Evolutionary conservation across 2,113 vertebrate species (phyloP).

Genomic region (Tachuris rubrigastra): DNA sequence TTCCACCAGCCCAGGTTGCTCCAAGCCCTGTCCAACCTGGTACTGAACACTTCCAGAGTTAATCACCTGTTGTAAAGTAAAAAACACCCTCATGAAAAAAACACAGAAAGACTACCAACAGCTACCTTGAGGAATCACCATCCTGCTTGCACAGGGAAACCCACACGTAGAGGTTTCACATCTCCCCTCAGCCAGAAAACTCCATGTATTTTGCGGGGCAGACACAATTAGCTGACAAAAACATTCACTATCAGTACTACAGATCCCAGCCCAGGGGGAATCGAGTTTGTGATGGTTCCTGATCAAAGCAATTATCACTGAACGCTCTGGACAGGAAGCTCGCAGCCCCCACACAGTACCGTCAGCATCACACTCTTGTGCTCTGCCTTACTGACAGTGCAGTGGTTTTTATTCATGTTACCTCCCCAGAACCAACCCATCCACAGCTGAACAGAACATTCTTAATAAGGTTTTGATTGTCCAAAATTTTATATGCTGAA

Average conservation of each 20-base stretch:
- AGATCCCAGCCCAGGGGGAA: neutral
- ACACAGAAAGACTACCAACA: neutral
- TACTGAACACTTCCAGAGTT: accelerated
- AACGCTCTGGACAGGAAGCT: neutral
- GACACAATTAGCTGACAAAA: neutral
- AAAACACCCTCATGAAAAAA: neutral
- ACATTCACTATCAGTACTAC: neutral
- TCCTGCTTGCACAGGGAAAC: neutral
- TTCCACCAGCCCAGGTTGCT: neutral
- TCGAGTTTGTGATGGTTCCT: neutral
- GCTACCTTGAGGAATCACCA: neutral
- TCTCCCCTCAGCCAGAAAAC: neutral
- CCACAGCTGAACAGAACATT: neutral
- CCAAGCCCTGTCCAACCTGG: neutral
- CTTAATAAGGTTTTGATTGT: accelerated
- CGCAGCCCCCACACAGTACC: neutral
- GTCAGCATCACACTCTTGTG: accelerated
- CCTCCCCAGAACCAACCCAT: neutral
- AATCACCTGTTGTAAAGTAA: neutral
- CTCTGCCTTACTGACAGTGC: too few relatives aligned
- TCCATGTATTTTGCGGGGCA: neutral
- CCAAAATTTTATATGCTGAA: neutral
- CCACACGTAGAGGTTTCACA: neutral
- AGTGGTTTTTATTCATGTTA: neutral
- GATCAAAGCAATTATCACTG: neutral